These are phyloP conservation scores for Flexamia atlantica DNA, from an alignment of 2,888 invertebrate species.

Conservation along the genomic window DNA sequence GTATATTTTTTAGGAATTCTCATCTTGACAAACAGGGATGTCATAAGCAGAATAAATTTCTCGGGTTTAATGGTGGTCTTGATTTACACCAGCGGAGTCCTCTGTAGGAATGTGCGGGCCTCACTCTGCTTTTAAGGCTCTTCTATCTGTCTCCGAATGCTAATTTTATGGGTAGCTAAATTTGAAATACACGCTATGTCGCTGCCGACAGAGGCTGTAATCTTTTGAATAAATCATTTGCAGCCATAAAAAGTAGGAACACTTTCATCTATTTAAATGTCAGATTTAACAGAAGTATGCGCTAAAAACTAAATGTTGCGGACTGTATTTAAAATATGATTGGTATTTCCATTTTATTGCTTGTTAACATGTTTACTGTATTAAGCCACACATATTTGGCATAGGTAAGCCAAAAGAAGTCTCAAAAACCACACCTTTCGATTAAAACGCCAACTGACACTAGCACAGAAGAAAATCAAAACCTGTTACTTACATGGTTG, in stretches of 20 bases:
- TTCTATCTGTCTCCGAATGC: constrained; percentile 25
- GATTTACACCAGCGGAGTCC: constrained; percentile 12
- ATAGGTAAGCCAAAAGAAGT: too few relatives aligned
- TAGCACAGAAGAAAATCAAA: too few relatives aligned
- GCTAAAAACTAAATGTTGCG: too few relatives aligned
- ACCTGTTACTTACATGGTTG: too few relatives aligned
- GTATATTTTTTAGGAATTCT: not conserved
- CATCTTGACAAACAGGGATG: not conserved
- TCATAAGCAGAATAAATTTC: constrained; percentile 32
- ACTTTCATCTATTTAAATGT: constrained; percentile 1
- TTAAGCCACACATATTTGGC: too few relatives aligned
- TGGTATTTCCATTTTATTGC: too few relatives aligned
- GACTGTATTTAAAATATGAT: too few relatives aligned
- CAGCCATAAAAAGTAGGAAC: not conserved
- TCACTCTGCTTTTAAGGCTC: constrained; percentile 18
- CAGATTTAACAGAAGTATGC: not conserved
- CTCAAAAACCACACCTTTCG: too few relatives aligned
- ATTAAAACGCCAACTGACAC: too few relatives aligned
- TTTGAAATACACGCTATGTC: not conserved
- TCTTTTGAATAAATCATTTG: constrained; percentile 12
- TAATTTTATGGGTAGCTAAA: constrained; percentile 46
- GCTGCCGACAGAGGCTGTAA: not conserved
- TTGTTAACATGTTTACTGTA: too few relatives aligned
- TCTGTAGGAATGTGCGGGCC: constrained; percentile 16
- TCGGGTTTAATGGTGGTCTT: constrained; percentile 11